Percentiles rank a stretch among this genome's conserved stretches.
Conservation (phyloP, 2,113 vertebrate species). For the Chamaetylas fuelleborni region DNA sequence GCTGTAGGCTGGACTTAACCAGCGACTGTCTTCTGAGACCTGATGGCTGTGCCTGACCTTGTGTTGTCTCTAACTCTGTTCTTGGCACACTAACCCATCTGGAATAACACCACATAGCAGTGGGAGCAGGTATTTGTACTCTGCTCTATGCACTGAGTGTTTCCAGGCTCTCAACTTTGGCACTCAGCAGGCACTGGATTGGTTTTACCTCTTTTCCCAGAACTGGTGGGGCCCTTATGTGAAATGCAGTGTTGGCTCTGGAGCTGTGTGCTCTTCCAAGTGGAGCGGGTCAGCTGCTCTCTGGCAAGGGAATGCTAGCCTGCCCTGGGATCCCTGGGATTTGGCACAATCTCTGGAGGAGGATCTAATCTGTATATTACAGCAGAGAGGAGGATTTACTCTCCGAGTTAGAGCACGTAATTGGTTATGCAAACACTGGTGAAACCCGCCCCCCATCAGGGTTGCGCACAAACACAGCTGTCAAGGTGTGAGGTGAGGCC, state of each 20-base stretch:
- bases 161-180: background rate
- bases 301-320: background rate
- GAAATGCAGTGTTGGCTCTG: background rate
- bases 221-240: background rate
- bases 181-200: background rate
- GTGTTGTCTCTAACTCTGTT: background rate
- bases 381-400: background rate
- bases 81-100: background rate
- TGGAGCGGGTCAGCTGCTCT: background rate
- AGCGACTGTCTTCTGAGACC: background rate
- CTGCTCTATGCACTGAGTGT: background rate
- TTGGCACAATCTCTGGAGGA: background rate
- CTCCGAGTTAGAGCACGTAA: rapidly evolving
- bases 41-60: background rate
- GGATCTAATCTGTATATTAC: background rate
- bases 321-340: background rate
- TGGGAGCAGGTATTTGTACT: background rate
- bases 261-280: background rate
- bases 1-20: background rate
- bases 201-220: background rate
- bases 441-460: rapidly evolving
- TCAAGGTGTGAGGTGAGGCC: background rate
- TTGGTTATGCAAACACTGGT: background rate
- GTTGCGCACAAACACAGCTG: rapidly evolving
- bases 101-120: background rate